Conservation (phyloP, 2,797 vertebrate species). For the Oceanodroma leucorhoa region DNA sequence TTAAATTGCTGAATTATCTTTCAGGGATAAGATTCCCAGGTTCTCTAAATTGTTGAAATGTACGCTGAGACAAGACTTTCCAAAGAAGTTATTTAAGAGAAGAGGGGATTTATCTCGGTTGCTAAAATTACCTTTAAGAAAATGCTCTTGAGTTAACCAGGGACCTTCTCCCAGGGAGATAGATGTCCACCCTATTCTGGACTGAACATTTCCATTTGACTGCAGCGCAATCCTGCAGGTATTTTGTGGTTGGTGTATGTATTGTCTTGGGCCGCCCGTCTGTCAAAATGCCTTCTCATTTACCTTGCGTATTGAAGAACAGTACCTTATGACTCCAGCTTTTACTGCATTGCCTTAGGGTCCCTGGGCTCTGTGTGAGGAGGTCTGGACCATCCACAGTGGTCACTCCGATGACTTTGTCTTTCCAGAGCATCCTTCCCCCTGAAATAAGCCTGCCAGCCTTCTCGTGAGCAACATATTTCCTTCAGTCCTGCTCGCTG, state of each 20-base stretch:
- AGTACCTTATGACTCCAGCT: not conserved
- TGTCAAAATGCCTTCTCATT: not conserved
- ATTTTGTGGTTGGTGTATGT: not conserved
- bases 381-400: not conserved
- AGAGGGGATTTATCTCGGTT: not conserved
- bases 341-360: not conserved
- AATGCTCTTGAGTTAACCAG: not conserved
- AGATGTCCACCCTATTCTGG: not conserved
- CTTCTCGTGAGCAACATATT: not conserved
- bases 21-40: not conserved
- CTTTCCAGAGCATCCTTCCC: not conserved
- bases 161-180: not conserved
- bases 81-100: not conserved
- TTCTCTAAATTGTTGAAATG: slow-evolving; percentile 14
- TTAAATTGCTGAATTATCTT: slow-evolving; percentile 43
- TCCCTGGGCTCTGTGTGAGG: not conserved
- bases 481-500: not conserved
- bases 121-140: not conserved
- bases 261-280: not conserved
- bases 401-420: not conserved
- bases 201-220: not conserved
- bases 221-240: not conserved
- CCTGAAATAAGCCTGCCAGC: not conserved
- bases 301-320: not conserved
- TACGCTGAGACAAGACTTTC: not conserved